Evolutionary conservation across 64 coral and sea anemone species (phyloP), one percentile per base, ranked within the genome.

Genomic region (Actinia tenebrosa): DNA sequence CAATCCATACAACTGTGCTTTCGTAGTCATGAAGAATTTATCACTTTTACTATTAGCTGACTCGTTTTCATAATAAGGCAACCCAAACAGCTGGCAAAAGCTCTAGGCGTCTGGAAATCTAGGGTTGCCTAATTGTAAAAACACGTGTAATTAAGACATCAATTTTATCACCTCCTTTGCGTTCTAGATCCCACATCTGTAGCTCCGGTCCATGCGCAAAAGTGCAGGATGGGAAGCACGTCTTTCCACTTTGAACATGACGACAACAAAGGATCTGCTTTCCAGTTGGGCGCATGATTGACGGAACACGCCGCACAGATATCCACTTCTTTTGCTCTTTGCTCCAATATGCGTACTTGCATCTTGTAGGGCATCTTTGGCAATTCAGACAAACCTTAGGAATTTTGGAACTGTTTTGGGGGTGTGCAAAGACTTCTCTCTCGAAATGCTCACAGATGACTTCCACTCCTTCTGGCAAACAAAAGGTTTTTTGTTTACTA

Each of bases 391-490:
- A 81, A 16, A 81, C 44, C 46, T 81, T 81, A 20, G 16, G 44
- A 26, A 81, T 81, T 53, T 23, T 5, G 27, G 17, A n/a, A 53
- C 18, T 46, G 22, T 20, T 20, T 23, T 81, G 43, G 46, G 79
- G 69, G 42, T 75, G 69, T 13, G 26, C n/a, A 75, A 75, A 75
- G 69, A 15, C 13, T 30, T 75, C 69, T 75, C 42, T 75, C 20
- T 75, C 69, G 11, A 81, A 81, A 81, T 81, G 79, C 11, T 81
- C 45, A 50, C 79, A 81, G 45, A 81, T 81, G 14, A 81, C 44
- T 45, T 81, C 79, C 0, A 81, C 79, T 81, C 79, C 79, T 1
- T 81, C 18, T 20, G 79, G 79, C 22, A 81, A 81, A 81, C 43
- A 0, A 30, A 30, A 72, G 23, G 7, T 1, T 37, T 72, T 72